Conservation (phyloP, 2,888 invertebrate genomes). For the Aphodius granarius region DNA sequence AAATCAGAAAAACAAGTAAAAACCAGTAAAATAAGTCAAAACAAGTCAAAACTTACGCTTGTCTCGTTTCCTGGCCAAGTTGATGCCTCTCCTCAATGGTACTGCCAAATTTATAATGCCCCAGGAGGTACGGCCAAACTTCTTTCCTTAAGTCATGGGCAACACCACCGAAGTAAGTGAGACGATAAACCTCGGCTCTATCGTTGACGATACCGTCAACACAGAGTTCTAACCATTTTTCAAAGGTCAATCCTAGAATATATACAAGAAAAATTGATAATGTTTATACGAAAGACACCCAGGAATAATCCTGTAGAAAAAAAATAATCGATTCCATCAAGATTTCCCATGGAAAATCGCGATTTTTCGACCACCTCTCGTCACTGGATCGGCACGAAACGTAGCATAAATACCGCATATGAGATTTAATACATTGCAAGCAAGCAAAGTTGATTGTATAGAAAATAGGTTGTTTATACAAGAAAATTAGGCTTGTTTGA, state of each 20-base stretch:
- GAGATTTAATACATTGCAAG: no score
- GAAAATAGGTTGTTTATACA: no score
- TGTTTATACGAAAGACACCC: neutral
- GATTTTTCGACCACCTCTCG: no score
- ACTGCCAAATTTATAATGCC: conserved; percentile 81
- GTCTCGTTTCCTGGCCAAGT: conserved; percentile 68
- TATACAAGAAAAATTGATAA: neutral
- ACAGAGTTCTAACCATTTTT: conserved; percentile 72
- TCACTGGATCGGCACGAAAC: no score
- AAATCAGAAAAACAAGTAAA: neutral
- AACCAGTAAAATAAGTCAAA: neutral
- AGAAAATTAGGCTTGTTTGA: no score
- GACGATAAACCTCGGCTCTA: conserved; percentile 74
- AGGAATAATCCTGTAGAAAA: no score
- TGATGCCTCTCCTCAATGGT: conserved; percentile 66
- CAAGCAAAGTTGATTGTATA: no score
- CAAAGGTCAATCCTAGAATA: conserved; percentile 66
- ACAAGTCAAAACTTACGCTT: conserved; percentile 53
- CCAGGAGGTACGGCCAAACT: conserved; percentile 89
- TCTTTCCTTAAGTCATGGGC: conserved; percentile 74
- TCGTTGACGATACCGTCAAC: conserved; percentile 65
- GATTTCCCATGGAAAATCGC: no score
- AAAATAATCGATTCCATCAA: no score
- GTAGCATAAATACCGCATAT: no score
- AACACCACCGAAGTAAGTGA: conserved; percentile 88